phyloP scores from a whole-genome alignment of 2,113 vertebrate species.

The Microcebus griseorufus region DNA sequence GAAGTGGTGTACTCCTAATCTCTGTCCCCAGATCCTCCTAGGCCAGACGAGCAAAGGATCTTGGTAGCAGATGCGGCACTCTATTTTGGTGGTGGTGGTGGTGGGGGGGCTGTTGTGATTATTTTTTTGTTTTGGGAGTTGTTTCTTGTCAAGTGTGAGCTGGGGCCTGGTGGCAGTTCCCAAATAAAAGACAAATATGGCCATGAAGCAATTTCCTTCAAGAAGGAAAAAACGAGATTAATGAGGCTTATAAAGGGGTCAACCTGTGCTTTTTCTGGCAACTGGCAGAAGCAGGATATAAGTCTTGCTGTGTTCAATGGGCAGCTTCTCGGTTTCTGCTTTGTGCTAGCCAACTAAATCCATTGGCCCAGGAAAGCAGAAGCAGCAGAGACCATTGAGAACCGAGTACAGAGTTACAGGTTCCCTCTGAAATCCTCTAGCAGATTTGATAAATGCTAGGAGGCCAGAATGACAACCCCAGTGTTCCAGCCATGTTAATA shows the following conservation, averaged over 20 bases:
- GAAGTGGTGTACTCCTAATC: background rate
- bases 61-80: background rate
- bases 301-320: slow-evolving; percentile 30
- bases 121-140: background rate
- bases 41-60: background rate
- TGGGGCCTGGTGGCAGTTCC: background rate
- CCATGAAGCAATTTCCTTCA: slow-evolving; percentile 22
- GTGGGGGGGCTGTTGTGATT: background rate
- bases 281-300: background rate
- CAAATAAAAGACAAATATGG: slow-evolving; percentile 36
- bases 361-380: background rate
- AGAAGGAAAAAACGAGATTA: background rate
- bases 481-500: background rate
- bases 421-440: background rate
- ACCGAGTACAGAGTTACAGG: background rate
- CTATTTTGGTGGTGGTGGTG: background rate
- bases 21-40: background rate
- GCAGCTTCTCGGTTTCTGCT: slow-evolving; percentile 28
- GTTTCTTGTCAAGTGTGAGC: slow-evolving; percentile 22
- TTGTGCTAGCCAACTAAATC: background rate
- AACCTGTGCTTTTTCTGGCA: background rate
- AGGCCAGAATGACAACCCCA: background rate
- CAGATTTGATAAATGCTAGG: background rate
- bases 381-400: background rate
- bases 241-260: slow-evolving; percentile 30